Conservation (phyloP, 1,140 invertebrate species). For the Oreohelix idahoensis region DNA sequence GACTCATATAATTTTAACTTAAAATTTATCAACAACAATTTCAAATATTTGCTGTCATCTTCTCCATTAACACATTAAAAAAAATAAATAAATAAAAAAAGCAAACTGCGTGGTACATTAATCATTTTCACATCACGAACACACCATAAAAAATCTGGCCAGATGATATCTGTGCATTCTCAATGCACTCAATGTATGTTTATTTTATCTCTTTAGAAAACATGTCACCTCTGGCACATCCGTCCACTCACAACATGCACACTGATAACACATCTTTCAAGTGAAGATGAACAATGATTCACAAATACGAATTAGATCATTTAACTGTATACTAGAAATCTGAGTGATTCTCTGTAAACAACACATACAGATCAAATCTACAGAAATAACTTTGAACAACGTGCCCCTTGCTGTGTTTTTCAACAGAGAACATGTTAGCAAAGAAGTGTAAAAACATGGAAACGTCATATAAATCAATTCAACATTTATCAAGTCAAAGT, state of each 20-base stretch:
- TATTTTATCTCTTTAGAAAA: too few relatives aligned
- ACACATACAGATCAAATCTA: not conserved
- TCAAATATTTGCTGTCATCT: too few relatives aligned
- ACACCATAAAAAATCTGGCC: not conserved
- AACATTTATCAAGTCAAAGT: not conserved
- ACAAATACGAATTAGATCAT: not conserved
- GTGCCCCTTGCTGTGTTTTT: not conserved
- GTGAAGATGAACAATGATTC: not conserved
- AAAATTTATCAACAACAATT: too few relatives aligned
- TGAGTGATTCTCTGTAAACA: not conserved
- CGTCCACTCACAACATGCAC: too few relatives aligned
- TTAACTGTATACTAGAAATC: not conserved
- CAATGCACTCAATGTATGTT: too few relatives aligned
- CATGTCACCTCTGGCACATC: too few relatives aligned
- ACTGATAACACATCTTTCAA: too few relatives aligned
- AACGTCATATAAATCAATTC: not conserved
- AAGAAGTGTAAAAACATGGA: not conserved
- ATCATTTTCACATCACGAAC: not conserved
- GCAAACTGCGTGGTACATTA: too few relatives aligned
- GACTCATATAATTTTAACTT: too few relatives aligned
- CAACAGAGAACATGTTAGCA: not conserved
- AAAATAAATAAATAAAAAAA: too few relatives aligned
- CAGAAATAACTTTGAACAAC: not conserved
- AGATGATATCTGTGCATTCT: too few relatives aligned
- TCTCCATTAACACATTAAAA: too few relatives aligned